Evolutionary conservation across 1,140 invertebrate species (phyloP), one percentile per base, ranked within the genome.

Genomic region (Mactra quadrangularis): DNA sequence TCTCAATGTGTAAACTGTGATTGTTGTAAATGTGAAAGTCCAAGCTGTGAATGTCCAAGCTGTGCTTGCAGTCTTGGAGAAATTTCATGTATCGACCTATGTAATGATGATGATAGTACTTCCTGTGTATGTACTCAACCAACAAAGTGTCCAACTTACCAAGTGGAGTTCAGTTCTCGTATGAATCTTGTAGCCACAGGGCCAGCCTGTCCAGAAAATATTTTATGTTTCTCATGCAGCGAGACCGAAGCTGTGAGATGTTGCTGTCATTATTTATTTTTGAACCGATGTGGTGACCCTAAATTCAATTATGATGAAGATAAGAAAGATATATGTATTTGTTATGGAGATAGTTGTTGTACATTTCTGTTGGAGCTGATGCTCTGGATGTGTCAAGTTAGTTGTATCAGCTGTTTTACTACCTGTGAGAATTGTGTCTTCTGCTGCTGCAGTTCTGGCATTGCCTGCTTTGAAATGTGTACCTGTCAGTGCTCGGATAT

Each of bases 241-340:
- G 64, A 68, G 17, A 25, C 45, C 29, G 38, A 68, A 13, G 35
- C 2, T 47, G 27, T 68, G 1, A 50, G 45, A 9, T 68, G 64
- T 29, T 68, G 64, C 47, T 68, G 64, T 50, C 64, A 68, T 68
- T 68, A 68, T 50, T 11, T 68, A 17, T 68, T 68, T 25, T 68
- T 3, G 25, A 68, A 68, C 35, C 47, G 64, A 50, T 68, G 64
- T 27, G 64, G 64, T 31, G 64, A 68, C 27, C 64, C 64, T 7
- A 1, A 52, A 11, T 68, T 68, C 17, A 15, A 22, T 2, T 68
- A 68, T 31, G 27, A 68, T 68, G 22, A 27, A 7, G 2, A 1
- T 29, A 41, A 52, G 19, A 15, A 41, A 15, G 45, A 45, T 29
- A 29, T 68, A 13, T 68, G 64, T 22, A 19, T 22, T 4, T 50